Conservation (phyloP, 2,113 vertebrate species). For the Spermophilus dauricus region DNA sequence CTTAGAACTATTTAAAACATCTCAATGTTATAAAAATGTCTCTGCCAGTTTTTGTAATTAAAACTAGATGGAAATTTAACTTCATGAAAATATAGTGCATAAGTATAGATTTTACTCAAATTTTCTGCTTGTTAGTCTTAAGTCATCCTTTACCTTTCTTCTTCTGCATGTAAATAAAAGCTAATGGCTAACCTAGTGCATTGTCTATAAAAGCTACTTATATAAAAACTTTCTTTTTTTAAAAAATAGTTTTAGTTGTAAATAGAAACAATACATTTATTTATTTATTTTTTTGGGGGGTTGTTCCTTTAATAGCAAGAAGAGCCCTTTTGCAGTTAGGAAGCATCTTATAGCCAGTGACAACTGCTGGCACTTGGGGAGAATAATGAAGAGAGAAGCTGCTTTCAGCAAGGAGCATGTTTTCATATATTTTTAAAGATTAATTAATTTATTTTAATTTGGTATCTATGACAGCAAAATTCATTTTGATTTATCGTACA, state of each 20-base stretch:
- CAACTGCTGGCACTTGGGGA: background rate
- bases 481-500: too few species aligned
- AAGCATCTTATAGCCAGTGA: background rate
- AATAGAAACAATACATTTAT: too few species aligned
- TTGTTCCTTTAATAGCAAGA: background rate
- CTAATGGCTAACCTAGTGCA: background rate
- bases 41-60: conserved; percentile 52
- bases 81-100: conserved; percentile 36
- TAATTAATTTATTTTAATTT: too few species aligned
- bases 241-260: too few species aligned
- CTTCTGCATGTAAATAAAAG: conserved; percentile 33
- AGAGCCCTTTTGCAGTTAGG: background rate
- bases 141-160: background rate
- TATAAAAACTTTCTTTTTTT: too few species aligned
- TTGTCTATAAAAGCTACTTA: background rate
- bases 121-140: conserved; percentile 42
- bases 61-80: conserved; percentile 57
- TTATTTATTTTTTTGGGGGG: background rate
- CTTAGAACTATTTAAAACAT: background rate
- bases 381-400: background rate
- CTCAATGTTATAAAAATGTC: conserved; percentile 11
- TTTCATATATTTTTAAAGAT: background rate
- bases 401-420: background rate
- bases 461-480: too few species aligned
- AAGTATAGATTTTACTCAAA: conserved; percentile 48